Conservation (phyloP, 2,888 invertebrate species). For the Listrodromus nycthemerus region DNA sequence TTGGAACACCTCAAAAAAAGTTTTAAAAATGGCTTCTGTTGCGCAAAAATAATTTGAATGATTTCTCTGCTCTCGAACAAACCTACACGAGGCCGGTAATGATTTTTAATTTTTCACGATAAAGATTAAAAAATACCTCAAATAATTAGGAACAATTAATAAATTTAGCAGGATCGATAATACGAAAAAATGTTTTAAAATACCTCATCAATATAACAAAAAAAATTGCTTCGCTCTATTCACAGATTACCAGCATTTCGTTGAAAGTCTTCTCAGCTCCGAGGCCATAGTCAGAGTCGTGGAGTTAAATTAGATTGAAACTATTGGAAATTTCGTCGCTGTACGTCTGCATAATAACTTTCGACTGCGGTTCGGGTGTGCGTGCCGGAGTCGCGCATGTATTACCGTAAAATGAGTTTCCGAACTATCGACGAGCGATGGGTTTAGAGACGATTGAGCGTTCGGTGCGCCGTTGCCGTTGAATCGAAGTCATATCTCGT, state of each 20-base stretch:
- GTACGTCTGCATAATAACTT: conserved; percentile 40
- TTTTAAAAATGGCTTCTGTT: too few relatives aligned
- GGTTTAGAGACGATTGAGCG: conserved; percentile 49
- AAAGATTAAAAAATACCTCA: too few relatives aligned
- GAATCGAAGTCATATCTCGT: conserved; percentile 62
- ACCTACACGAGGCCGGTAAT: too few relatives aligned
- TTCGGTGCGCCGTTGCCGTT: conserved; percentile 17
- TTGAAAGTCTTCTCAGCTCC: neutral
- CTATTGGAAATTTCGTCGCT: conserved; percentile 3
- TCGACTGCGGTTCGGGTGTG: conserved; percentile 47
- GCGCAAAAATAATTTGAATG: too few relatives aligned
- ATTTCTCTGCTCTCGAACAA: too few relatives aligned
- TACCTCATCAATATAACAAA: too few relatives aligned
- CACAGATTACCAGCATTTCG: neutral
- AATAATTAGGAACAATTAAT: too few relatives aligned
- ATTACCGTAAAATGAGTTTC: conserved; percentile 66
- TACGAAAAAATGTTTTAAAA: too few relatives aligned
- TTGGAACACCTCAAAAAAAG: too few relatives aligned
- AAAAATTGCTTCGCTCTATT: too few relatives aligned
- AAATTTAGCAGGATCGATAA: too few relatives aligned
- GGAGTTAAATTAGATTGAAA: conserved; percentile 46
- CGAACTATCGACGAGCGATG: conserved; percentile 56
- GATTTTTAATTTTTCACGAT: too few relatives aligned
- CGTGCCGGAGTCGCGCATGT: conserved; percentile 47
- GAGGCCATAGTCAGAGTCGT: conserved; percentile 13